Evolutionary conservation across 2,888 invertebrate genomes (phyloP), one percentile per base, ranked within the genome.

Genomic region (Zaprionus lineosus): DNA sequence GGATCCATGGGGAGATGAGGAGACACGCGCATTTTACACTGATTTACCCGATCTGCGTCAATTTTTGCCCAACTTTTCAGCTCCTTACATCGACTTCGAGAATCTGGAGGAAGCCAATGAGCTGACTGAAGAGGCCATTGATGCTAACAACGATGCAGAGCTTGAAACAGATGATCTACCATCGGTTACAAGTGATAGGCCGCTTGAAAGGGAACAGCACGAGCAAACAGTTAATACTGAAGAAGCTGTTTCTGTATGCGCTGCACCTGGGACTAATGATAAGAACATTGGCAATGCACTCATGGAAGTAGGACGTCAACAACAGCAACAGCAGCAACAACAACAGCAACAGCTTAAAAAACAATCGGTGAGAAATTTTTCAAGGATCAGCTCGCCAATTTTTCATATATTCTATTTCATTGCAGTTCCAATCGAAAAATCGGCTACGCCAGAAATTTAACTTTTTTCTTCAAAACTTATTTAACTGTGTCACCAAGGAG

Each of bases 401-500:
- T n/a, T n/a, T n/a, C n/a, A n/a, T n/a, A n/a, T n/a, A n/a, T n/a
- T n/a, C n/a, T n/a, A n/a, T 24, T 24, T 4, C 24, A n/a, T 12
- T 51, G 2, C 79, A 78, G 15, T n/a, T n/a, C n/a, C 66, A 66
- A 7, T 29, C 69, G 3, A 65, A 63, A 44, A 46, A 11, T 3
- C 60, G 62, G 19, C 7, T 82, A 34, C 83, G 78, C 0, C 85
- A 89, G 18, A 88, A 89, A 48, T 92, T 98, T 61, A 98, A 98
- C 72, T 94, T 94, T 7, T 98, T 97, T 88, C 90, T 98, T 19
- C 94, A 94, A 75, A 95, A 95, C 86, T 91, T 99, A 21, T 96
- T 97, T 1, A 97, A 96, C 86, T 98, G 98, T 90, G 96, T 98
- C 2, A 99, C 97, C 88, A 93, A 97, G 74, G 98, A 98, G 89